These are phyloP conservation scores for Brachyhypopomus gauderio DNA, from an alignment of 2,113 vertebrate species.

Conservation along the genomic window DNA sequence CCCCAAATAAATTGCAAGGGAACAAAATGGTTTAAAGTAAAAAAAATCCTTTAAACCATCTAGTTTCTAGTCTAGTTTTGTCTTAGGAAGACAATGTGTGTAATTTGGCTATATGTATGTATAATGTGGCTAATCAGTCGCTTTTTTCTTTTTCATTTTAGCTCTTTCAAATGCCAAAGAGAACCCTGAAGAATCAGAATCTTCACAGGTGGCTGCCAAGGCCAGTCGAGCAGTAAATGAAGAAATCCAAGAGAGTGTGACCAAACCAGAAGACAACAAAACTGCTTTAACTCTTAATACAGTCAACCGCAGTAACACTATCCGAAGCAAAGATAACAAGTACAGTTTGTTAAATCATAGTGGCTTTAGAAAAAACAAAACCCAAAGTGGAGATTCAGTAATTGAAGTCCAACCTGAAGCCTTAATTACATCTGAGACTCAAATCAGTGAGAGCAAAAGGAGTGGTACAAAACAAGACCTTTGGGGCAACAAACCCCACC, in stretches of 20 bases:
- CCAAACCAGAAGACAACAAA: constrained; percentile 28
- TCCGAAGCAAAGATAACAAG: constrained; percentile 21
- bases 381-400: constrained; percentile 47
- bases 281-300: background rate
- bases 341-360: constrained; percentile 6
- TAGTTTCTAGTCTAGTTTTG: background rate
- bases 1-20: too few species aligned
- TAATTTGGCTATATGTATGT: background rate
- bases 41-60: background rate
- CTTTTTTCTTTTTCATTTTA: constrained; percentile 56
- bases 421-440: background rate
- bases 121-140: background rate
- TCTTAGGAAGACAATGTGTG: constrained; percentile 1
- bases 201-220: constrained; percentile 57
- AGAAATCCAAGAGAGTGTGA: constrained; percentile 21
- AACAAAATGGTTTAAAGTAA: too few species aligned
- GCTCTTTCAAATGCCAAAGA: constrained; percentile 65
- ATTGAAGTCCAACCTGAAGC: constrained; percentile 50
- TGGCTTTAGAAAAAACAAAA: constrained; percentile 18
- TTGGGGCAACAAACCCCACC: background rate
- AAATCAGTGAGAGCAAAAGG: constrained; percentile 8
- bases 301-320: constrained; percentile 5
- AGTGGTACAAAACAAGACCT: background rate
- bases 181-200: constrained; percentile 64
- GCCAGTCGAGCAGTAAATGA: constrained; percentile 44